Base-by-base conservation (phyloP, 2,797 vertebrate genomes). In the Sebastolobus alascanus region DNA sequence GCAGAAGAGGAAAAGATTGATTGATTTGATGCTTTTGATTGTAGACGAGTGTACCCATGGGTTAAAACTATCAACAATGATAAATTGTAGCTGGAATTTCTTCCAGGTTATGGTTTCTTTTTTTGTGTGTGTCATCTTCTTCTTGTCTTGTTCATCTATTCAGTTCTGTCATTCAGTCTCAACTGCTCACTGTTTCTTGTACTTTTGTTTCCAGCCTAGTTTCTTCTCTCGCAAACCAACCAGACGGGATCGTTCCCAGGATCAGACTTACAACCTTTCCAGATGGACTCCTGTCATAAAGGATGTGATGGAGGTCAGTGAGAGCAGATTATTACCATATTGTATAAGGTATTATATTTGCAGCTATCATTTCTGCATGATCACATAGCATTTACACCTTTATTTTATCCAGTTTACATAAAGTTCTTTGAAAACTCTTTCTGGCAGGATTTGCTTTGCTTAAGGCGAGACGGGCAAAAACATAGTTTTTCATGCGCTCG, bases 201-300 rank as follows among this genome's bases (percentile, higher is more conserved):
- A 0, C 27, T 85, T 85, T 71, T 77, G 8, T 72, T 80, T 75
- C 29, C n/a, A 96, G 96, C 5, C 88, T 0, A 91, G 90, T 81
- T 58, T 93, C 3, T 94, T 94, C 59, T 70, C 91, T 61, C 91
- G 94, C 50, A 98, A 96, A 93, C 66, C 95, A 1, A 29, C 80
- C n/a, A 96, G 98, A 82, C 96, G 96, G 65, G 97, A 99, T 82
- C 97, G 96, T 5, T 96, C 97, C 74, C 91, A 96, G 43, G 96
- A 97, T 63, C 95, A 97, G 93, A 97, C 87, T 2, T 99, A 97
- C 91, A 98, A 96, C 55, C 97, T 99, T 33, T 99, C 99, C 77
- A 96, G 99, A 61, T 99, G 99, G 99, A 98, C 96, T 0, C 98
- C 98, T 8, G 74, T 98, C 80, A 96, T 99, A 89, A 99, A 99